Conservation (phyloP, 2,797 vertebrate genomes). For the Novumbra hubbsi region DNA sequence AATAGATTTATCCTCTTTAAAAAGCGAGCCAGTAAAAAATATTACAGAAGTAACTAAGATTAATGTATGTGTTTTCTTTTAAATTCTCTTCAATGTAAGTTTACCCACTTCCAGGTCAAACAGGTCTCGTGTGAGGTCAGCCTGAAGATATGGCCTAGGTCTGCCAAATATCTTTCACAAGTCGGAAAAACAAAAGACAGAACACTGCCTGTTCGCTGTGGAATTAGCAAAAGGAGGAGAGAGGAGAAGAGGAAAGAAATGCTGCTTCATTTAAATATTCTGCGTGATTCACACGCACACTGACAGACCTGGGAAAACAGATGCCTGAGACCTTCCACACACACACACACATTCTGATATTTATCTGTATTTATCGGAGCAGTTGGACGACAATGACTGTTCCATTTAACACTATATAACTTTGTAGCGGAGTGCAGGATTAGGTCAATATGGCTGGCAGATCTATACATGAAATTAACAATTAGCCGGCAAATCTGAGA, state of each 20-base stretch:
- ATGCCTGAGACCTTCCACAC: slow-evolving; percentile 28
- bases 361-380: neutral
- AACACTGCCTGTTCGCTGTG: slow-evolving; percentile 22
- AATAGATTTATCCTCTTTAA: slow-evolving; percentile 59
- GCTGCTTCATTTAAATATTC: slow-evolving; percentile 60
- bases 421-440: neutral
- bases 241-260: slow-evolving; percentile 5
- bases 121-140: slow-evolving; percentile 49
- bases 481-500: slow-evolving; percentile 31
- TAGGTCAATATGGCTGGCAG: slow-evolving; percentile 9
- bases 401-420: neutral
- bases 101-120: slow-evolving; percentile 53
- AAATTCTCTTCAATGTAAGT: slow-evolving; percentile 22
- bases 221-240: slow-evolving; percentile 8
- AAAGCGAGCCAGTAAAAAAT: slow-evolving; percentile 37
- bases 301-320: slow-evolving; percentile 46
- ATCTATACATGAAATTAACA: slow-evolving; percentile 18
- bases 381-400: neutral
- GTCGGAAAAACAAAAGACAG: slow-evolving; percentile 28
- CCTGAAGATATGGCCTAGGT: slow-evolving; percentile 27
- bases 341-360: neutral
- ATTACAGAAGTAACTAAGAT: slow-evolving; percentile 47
- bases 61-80: slow-evolving; percentile 32
- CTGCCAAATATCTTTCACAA: slow-evolving; percentile 55
- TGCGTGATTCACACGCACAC: slow-evolving; percentile 67